Percentiles rank a stretch among this genome's conserved stretches.
Conservation (phyloP, 2,888 invertebrate genomes). For the Leptura quadrifasciata region DNA sequence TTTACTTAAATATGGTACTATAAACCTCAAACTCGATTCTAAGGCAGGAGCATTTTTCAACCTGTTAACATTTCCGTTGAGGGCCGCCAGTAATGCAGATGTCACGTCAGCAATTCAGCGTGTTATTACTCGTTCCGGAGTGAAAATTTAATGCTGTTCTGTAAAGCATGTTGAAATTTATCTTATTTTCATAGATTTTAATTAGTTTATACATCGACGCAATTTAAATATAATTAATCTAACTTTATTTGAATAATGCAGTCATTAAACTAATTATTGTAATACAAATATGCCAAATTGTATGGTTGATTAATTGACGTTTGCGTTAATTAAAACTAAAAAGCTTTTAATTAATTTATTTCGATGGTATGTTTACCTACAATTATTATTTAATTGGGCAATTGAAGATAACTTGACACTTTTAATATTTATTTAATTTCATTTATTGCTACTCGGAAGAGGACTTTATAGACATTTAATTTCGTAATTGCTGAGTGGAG, state of each 20-base stretch:
- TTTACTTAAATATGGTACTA: too few relatives aligned
- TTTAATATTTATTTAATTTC: conserved; percentile 20
- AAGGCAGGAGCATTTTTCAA: too few relatives aligned
- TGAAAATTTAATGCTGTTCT: not conserved
- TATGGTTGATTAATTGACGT: conserved; percentile 46
- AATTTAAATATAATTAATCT: conserved; percentile 7
- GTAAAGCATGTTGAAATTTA: not conserved
- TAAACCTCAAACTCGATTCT: too few relatives aligned
- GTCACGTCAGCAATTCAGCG: too few relatives aligned
- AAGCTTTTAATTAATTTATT: conserved; percentile 40
- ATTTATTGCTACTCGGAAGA: not conserved
- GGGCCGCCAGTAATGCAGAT: too few relatives aligned
- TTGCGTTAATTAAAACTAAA: conserved; percentile 45
- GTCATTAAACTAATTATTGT: conserved; percentile 45
- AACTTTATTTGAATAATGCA: conserved; percentile 23
- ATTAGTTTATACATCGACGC: not conserved
- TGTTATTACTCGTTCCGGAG: too few relatives aligned
- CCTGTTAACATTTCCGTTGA: too few relatives aligned
- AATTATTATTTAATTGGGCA: conserved; percentile 22
- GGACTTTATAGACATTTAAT: conserved; percentile 7
- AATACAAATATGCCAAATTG: conserved; percentile 42
- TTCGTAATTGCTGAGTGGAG: not conserved
- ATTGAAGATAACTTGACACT: conserved; percentile 14
- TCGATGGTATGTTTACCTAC: conserved; percentile 25
- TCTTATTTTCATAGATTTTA: conserved; percentile 1